These are phyloP conservation scores for Melanotaenia parkinsoni DNA, from an alignment of 2,797 vertebrate genomes.

Conservation along the genomic window DNA sequence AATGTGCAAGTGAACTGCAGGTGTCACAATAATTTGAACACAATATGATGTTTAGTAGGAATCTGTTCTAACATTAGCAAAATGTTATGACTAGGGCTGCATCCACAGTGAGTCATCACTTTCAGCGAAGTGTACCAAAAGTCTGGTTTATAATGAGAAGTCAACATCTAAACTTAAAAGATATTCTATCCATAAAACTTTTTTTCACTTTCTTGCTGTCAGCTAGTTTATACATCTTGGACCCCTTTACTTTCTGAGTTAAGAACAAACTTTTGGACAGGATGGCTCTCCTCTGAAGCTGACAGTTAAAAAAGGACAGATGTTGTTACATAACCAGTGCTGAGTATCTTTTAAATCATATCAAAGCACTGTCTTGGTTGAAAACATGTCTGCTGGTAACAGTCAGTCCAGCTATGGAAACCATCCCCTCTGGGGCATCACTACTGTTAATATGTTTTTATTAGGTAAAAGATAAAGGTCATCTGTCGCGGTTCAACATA, in stretches of 20 bases:
- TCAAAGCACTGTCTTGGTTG: background rate
- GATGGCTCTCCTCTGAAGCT: background rate
- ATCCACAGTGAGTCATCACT: no score
- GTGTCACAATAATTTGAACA: background rate
- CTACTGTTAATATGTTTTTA: background rate
- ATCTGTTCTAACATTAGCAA: background rate
- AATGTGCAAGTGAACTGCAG: background rate
- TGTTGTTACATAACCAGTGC: background rate
- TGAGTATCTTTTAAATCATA: background rate
- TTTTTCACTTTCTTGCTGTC: background rate
- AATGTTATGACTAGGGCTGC: background rate
- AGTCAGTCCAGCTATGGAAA: background rate
- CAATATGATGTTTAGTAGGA: no score
- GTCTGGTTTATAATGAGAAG: background rate
- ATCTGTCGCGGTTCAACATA: slow-evolving; percentile 15
- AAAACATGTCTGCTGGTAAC: background rate
- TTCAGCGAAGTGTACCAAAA: background rate
- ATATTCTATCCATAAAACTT: background rate
- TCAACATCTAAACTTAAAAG: background rate
- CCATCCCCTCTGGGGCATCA: background rate
- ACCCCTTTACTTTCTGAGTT: background rate
- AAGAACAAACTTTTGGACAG: background rate
- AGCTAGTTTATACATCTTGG: background rate
- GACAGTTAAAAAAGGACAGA: background rate
- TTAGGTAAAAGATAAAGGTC: background rate